Evolutionary conservation across 2,888 invertebrate genomes (phyloP).

Genomic region (Melanophora roralis): DNA sequence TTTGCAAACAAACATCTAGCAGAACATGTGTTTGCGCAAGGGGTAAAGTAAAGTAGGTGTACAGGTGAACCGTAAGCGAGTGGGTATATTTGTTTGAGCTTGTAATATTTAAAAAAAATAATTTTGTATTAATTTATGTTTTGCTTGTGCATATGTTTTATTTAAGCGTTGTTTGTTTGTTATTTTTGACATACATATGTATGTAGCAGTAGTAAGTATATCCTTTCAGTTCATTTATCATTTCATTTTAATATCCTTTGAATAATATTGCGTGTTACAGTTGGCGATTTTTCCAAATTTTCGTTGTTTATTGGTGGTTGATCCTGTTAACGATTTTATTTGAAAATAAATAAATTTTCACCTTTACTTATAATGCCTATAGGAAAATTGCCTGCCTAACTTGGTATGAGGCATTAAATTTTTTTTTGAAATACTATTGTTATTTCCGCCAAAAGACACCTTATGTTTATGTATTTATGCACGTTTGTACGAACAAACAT

Average conservation of each 20-base stretch:
- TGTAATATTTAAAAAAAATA: slow-evolving; percentile 39
- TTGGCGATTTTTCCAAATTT: slow-evolving; percentile 52
- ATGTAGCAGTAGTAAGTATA: neutral
- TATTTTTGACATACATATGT: slow-evolving; percentile 45
- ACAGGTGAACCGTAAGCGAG: slow-evolving; percentile 21
- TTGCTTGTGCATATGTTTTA: neutral
- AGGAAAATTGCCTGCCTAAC: slow-evolving; percentile 9
- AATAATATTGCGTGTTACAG: slow-evolving; percentile 61
- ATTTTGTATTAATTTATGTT: slow-evolving; percentile 45
- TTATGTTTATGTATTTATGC: slow-evolving; percentile 11
- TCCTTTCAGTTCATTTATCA: slow-evolving; percentile 47
- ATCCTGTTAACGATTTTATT: slow-evolving; percentile 50
- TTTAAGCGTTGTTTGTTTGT: slow-evolving; percentile 20
- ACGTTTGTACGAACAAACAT: neutral
- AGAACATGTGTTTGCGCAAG: slow-evolving; percentile 27
- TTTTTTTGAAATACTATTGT: slow-evolving; percentile 51
- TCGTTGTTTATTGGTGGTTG: slow-evolving; percentile 42
- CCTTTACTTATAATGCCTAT: slow-evolving; percentile 16
- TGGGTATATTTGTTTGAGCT: slow-evolving; percentile 2
- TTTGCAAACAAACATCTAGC: slow-evolving; percentile 14
- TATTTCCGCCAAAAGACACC: slow-evolving; percentile 59
- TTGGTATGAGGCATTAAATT: slow-evolving; percentile 32
- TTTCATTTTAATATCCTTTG: slow-evolving; percentile 54
- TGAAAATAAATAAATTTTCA: slow-evolving; percentile 55
- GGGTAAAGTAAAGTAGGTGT: neutral